These are phyloP conservation scores for Dicrurus megarhynchus DNA, from an alignment of 2,113 vertebrate genomes.

Conservation along the genomic window DNA sequence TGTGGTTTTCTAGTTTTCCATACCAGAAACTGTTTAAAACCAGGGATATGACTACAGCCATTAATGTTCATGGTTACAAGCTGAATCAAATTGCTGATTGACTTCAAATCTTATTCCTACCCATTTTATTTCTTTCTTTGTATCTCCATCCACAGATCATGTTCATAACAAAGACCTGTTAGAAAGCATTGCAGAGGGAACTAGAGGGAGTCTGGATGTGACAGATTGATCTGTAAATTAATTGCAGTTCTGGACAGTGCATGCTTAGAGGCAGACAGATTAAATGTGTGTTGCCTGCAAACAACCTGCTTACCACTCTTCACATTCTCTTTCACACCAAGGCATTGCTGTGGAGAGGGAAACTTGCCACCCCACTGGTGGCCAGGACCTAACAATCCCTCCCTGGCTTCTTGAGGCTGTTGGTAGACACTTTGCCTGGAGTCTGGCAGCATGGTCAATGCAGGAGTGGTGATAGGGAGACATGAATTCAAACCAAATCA, in stretches of 20 bases:
- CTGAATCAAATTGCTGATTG: not conserved
- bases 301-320: not conserved
- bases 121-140: not conserved
- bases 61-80: not conserved
- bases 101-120: not conserved
- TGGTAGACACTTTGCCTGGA: not conserved
- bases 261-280: not conserved
- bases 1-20: not conserved
- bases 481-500: not conserved
- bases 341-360: not conserved
- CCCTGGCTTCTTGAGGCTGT: not conserved
- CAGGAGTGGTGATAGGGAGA: not conserved
- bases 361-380: not conserved
- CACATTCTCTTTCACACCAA: not conserved
- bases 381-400: not conserved
- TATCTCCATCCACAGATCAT: not conserved
- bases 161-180: not conserved
- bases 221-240: not conserved
- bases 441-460: not conserved
- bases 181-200: not conserved
- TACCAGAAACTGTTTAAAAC: not conserved
- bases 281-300: not conserved
- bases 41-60: not conserved
- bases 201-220: not conserved
- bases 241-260: not conserved